Conservation (phyloP, 2,797 vertebrate species). For the Ataeniobius toweri region DNA sequence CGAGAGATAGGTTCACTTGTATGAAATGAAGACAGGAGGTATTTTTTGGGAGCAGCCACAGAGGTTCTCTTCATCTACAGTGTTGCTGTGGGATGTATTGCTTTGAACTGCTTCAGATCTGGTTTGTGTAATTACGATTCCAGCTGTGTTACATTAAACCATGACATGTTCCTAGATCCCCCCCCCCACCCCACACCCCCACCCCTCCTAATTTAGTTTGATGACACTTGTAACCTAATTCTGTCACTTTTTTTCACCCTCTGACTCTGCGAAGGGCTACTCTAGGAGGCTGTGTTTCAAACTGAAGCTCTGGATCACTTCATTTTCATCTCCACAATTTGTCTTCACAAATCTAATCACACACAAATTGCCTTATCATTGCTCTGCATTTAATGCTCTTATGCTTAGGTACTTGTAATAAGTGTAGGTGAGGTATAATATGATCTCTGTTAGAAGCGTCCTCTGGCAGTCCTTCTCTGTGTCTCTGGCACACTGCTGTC, state of each 20-base stretch:
- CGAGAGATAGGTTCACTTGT: constrained; percentile 35
- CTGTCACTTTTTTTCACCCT: neutral
- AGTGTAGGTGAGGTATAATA: constrained; percentile 36
- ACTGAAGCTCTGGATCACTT: neutral
- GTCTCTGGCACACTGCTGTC: constrained; percentile 38
- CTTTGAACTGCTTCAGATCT: constrained; percentile 20
- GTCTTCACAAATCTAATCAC: constrained; percentile 27
- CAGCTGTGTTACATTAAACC: constrained; percentile 5
- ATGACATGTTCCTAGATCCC: neutral
- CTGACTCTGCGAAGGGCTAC: neutral
- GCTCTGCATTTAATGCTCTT: constrained; percentile 22
- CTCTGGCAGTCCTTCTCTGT: constrained; percentile 64
- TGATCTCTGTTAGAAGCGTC: constrained; percentile 39
- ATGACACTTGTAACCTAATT: constrained; percentile 3
- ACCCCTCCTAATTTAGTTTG: neutral
- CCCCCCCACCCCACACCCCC: neutral
- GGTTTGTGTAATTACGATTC: constrained; percentile 24
- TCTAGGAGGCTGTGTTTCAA: constrained; percentile 3
- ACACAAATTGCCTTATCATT: constrained; percentile 7
- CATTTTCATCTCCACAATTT: neutral
- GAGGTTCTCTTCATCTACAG: constrained; percentile 4
- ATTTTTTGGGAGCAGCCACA: constrained; percentile 29
- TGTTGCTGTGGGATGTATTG: constrained; percentile 7
- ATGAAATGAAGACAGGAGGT: constrained; percentile 43
- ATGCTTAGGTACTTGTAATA: constrained; percentile 20